These are phyloP conservation scores for Choloepus hoffmanni DNA, from an alignment of 2,113 vertebrate species.

Conservation along the genomic window DNA sequence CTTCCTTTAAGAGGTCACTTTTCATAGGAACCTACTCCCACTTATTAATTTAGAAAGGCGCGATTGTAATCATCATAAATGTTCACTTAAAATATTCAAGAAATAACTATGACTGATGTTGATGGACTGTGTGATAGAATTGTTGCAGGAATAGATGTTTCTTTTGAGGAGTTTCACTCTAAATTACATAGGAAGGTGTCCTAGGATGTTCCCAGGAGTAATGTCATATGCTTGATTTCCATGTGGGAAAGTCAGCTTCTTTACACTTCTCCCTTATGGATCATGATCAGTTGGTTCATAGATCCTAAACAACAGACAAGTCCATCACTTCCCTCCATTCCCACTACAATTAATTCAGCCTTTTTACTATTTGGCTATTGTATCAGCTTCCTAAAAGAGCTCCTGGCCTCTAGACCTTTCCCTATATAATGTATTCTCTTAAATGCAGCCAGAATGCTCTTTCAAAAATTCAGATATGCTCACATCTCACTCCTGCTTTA, in stretches of 20 bases:
- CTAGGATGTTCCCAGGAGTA: background rate
- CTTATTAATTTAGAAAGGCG: conserved; percentile 70
- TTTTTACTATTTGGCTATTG: background rate
- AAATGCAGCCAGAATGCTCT: background rate
- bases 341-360: background rate
- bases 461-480: conserved; percentile 12
- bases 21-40: conserved; percentile 70
- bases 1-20: conserved; percentile 69
- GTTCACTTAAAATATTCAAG: conserved; percentile 68
- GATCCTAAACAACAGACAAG: background rate
- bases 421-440: background rate
- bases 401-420: background rate
- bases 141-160: background rate
- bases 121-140: background rate
- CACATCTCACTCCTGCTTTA: background rate
- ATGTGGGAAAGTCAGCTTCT: background rate
- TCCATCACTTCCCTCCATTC: background rate
- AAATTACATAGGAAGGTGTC: background rate
- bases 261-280: background rate
- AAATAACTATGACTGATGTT: conserved; percentile 8
- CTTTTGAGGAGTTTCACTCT: conserved; percentile 46
- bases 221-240: background rate
- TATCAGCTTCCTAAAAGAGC: background rate
- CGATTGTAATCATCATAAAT: conserved; percentile 48
- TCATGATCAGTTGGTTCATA: background rate